Conservation (phyloP, 2,888 invertebrate species). For the Drosophila colorata region DNA sequence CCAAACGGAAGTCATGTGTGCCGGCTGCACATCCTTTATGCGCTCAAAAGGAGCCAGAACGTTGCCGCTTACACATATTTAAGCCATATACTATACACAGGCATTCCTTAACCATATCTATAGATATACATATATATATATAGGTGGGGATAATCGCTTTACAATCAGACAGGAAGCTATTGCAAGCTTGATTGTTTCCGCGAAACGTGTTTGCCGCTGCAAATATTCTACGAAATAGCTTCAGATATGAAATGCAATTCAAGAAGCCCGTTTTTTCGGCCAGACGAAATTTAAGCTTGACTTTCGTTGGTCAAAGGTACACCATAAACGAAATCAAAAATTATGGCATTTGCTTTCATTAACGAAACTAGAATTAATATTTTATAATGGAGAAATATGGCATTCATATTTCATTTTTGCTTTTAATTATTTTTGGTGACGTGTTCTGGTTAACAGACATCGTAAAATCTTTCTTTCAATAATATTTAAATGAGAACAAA, state of each 20-base stretch:
- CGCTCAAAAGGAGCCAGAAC: slow-evolving; percentile 43
- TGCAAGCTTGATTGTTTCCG: slow-evolving; percentile 79
- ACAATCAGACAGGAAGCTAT: slow-evolving; percentile 77
- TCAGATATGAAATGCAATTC: slow-evolving; percentile 26
- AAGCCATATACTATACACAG: slow-evolving; percentile 35
- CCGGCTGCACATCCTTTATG: slow-evolving; percentile 69
- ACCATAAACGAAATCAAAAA: too few relatives aligned
- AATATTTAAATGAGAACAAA: too few relatives aligned
- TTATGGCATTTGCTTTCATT: too few relatives aligned
- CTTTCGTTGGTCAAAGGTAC: too few relatives aligned
- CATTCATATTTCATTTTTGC: too few relatives aligned
- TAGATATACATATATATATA: slow-evolving; percentile 12
- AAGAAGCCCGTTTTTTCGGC: slow-evolving; percentile 6
- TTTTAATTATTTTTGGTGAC: too few relatives aligned
- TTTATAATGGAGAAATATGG: too few relatives aligned
- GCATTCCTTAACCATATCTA: slow-evolving; percentile 8
- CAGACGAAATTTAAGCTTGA: not conserved
- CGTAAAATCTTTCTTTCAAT: too few relatives aligned
- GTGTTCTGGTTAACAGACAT: too few relatives aligned
- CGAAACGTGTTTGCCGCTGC: slow-evolving; percentile 67
- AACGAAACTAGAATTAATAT: too few relatives aligned
- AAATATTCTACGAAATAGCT: slow-evolving; percentile 31
- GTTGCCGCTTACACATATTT: slow-evolving; percentile 46
- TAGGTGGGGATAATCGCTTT: slow-evolving; percentile 67
- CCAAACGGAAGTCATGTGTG: slow-evolving; percentile 73